phyloP scores from a whole-genome alignment of 2,113 vertebrate genomes.

The Polypterus bichir region DNA sequence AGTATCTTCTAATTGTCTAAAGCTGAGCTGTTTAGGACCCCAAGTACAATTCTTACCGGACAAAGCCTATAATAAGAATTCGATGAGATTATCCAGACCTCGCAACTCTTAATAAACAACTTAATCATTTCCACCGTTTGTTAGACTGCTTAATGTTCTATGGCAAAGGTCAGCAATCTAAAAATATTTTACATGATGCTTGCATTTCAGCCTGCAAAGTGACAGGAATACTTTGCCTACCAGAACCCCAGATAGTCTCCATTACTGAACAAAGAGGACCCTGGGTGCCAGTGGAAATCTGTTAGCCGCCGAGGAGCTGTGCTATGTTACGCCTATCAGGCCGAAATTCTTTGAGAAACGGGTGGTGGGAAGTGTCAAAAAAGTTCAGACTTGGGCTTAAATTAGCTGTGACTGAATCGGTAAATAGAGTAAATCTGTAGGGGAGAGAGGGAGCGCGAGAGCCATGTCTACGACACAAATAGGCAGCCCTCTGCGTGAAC shows the following conservation, averaged over 20 bases:
- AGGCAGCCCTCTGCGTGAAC: not conserved
- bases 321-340: constrained; percentile 1
- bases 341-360: not conserved
- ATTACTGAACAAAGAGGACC: too few species aligned
- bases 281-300: too few species aligned
- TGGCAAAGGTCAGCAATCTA: not conserved
- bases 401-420: not conserved
- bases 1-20: too few species aligned
- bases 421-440: not conserved
- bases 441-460: not conserved
- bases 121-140: not conserved
- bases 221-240: too few species aligned
- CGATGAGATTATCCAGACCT: not conserved
- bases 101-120: not conserved
- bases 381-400: not conserved
- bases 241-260: too few species aligned
- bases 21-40: too few species aligned
- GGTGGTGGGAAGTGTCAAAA: not conserved
- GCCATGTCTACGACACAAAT: not conserved
- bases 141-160: not conserved
- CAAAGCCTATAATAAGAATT: not conserved
- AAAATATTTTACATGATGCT: too few species aligned
- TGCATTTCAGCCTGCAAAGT: too few species aligned
- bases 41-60: too few species aligned
- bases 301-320: not conserved